Conservation (phyloP, 2,797 vertebrate genomes). For the Jordanella pulchra region DNA sequence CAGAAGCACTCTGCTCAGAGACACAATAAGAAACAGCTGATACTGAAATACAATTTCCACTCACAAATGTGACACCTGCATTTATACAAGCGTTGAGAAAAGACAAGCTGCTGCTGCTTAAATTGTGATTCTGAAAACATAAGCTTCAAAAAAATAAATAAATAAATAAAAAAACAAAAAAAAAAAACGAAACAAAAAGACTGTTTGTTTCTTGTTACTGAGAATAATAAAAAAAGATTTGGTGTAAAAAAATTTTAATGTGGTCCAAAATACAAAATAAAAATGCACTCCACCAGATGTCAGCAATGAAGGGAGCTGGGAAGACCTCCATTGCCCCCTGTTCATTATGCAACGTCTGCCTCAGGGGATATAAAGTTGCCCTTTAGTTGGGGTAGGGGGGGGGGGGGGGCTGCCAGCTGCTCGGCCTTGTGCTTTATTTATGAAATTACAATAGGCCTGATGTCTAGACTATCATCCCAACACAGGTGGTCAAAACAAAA, state of each 20-base stretch:
- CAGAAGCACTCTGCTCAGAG: constrained; percentile 87
- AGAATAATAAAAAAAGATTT: too few species aligned
- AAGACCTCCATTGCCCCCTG: constrained; percentile 64
- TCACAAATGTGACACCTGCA: neutral
- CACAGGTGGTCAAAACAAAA: constrained; percentile 6
- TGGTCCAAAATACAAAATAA: neutral
- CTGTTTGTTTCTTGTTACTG: too few species aligned
- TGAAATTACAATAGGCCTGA: constrained; percentile 49
- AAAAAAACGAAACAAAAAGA: neutral
- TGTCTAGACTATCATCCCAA: constrained; percentile 33
- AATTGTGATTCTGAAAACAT: neutral
- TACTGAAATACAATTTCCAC: constrained; percentile 1
- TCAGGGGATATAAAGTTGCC: constrained; percentile 64
- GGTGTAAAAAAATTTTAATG: too few species aligned
- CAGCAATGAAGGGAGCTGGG: constrained; percentile 38
- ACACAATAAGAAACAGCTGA: neutral
- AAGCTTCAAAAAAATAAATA: too few species aligned
- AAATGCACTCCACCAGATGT: constrained; percentile 32
- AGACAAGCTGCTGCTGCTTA: neutral
- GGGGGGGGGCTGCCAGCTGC: constrained; percentile 80
- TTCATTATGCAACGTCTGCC: constrained; percentile 69
- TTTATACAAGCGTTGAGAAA: neutral
- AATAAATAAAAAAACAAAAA: too few species aligned
- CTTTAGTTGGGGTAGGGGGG: too few species aligned
- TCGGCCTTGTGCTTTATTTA: constrained; percentile 72